Conservation (phyloP, 2,113 vertebrate species). For the Ctenodactylus gundi region DNA sequence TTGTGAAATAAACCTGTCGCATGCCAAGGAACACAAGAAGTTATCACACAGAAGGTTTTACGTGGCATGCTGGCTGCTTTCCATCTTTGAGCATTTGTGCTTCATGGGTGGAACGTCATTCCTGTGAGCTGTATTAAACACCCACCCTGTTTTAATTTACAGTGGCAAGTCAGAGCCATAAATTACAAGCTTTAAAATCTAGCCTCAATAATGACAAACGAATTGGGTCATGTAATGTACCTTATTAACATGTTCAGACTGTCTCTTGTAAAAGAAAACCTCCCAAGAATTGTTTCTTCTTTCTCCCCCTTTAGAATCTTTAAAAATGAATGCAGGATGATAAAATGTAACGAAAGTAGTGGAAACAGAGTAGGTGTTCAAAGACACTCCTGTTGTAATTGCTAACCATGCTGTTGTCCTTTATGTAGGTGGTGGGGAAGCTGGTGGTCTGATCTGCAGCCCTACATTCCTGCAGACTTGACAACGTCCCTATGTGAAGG, state of each 20-base stretch:
- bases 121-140: slow-evolving; percentile 14
- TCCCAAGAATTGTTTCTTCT: not conserved
- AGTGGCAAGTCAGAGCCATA: slow-evolving; percentile 12
- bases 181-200: slow-evolving; percentile 47
- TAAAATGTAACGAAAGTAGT: not conserved
- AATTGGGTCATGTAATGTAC: slow-evolving; percentile 36
- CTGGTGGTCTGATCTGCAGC: not conserved
- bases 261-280: not conserved
- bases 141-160: slow-evolving; percentile 57
- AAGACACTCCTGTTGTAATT: not conserved
- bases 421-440: not conserved
- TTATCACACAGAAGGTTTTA: not conserved
- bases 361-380: not conserved
- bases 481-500: not conserved
- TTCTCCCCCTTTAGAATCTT: not conserved
- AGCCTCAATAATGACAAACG: slow-evolving; percentile 15
- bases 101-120: slow-evolving; percentile 34
- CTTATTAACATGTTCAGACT: not conserved
- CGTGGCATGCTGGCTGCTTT: not conserved
- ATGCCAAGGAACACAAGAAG: slow-evolving; percentile 18
- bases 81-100: not conserved
- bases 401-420: not conserved
- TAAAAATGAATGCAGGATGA: not conserved
- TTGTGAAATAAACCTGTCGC: not conserved
- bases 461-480: not conserved